Conservation (phyloP, 2,113 vertebrate species). For the Phocoena phocoena region DNA sequence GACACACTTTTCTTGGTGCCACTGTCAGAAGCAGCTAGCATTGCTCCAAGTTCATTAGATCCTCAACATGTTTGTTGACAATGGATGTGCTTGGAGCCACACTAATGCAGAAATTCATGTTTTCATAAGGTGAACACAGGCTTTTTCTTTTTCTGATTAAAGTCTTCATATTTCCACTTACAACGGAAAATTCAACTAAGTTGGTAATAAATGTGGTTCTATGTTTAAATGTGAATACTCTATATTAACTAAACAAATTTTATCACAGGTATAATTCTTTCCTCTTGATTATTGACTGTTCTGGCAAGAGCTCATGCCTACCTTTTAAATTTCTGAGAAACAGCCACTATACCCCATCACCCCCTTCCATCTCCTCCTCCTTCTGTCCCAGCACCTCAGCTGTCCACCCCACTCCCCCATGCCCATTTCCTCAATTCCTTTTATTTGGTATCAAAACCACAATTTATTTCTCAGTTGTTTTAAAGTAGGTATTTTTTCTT, state of each 20-base stretch:
- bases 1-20: neutral
- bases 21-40: neutral
- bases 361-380: neutral
- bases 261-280: neutral
- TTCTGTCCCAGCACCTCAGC: neutral
- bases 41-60: neutral
- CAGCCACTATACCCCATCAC: too few relatives aligned
- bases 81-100: neutral
- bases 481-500: neutral
- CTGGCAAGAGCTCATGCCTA: neutral
- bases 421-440: neutral
- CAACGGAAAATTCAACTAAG: neutral
- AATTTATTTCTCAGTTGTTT: neutral
- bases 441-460: neutral
- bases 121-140: neutral
- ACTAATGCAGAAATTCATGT: neutral
- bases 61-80: neutral
- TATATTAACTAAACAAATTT: neutral
- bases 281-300: neutral
- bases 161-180: neutral
- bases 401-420: neutral
- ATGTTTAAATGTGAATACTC: constrained; percentile 16
- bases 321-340: neutral
- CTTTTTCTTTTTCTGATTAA: constrained; percentile 11
- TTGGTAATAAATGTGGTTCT: neutral